A percentile compares a stretch with the other conserved stretches of the same genome.
Evolutionary conservation across 1,140 invertebrate genomes (phyloP).

Genomic region (Neodiprion lecontei): DNA sequence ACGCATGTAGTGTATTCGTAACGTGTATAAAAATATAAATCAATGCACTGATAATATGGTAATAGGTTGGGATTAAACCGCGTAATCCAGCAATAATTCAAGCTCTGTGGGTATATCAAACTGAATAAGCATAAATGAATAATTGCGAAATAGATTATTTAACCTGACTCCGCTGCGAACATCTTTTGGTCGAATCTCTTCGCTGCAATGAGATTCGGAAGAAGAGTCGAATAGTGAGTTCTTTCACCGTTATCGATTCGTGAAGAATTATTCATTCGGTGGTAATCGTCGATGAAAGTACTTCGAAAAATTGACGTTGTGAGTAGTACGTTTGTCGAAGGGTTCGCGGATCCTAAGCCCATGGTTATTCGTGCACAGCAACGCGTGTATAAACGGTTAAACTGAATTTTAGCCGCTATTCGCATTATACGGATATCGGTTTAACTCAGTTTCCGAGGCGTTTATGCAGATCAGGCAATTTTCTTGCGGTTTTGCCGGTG

Average conservation of each 20-base stretch:
- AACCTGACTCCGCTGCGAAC: conserved; percentile 43
- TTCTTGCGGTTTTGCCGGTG: conserved; percentile 59
- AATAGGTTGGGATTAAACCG: conserved; percentile 59
- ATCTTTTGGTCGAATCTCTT: conserved; percentile 22
- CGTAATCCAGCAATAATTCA: conserved; percentile 60
- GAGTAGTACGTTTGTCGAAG: background rate
- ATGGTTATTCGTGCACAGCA: background rate
- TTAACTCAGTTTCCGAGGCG: conserved; percentile 52
- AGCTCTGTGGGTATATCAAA: conserved; percentile 57
- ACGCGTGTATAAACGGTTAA: background rate
- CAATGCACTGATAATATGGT: conserved; percentile 54
- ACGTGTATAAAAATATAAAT: conserved; percentile 11
- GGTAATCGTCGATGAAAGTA: too few relatives aligned
- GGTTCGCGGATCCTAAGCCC: background rate
- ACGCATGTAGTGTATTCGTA: background rate
- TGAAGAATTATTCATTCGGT: background rate
- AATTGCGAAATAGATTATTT: conserved; percentile 59
- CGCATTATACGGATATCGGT: conserved; percentile 22
- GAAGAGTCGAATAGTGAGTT: background rate
- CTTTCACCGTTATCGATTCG: background rate
- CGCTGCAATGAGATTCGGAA: background rate
- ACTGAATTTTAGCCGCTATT: background rate
- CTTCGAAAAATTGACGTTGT: background rate
- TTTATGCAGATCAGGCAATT: conserved; percentile 61
- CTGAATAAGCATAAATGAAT: conserved; percentile 63